A percentile compares a stretch with the other conserved stretches of the same genome.
Evolutionary conservation across 1,140 invertebrate genomes (phyloP).

Genomic region (Ectropis grisescens): DNA sequence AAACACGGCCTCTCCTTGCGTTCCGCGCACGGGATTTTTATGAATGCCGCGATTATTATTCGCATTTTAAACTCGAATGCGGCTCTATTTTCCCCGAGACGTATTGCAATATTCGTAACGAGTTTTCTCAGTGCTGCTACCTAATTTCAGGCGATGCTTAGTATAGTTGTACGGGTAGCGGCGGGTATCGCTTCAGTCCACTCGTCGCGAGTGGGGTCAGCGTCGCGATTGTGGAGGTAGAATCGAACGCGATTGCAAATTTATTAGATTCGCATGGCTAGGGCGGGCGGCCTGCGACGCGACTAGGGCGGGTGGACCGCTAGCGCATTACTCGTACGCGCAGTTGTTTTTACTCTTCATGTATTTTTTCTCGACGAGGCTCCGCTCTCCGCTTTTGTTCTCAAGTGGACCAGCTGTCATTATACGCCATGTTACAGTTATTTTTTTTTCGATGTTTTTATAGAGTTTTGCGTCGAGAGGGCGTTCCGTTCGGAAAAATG

Average conservation of each 20-base stretch:
- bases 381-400: slow-evolving; percentile 67
- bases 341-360: slow-evolving; percentile 66
- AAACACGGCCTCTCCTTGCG: slow-evolving; percentile 62
- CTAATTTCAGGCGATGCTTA: slow-evolving; percentile 53
- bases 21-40: slow-evolving; percentile 66
- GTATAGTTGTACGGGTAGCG: slow-evolving; percentile 17
- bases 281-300: too few relatives aligned
- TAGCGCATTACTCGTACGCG: slow-evolving; percentile 36
- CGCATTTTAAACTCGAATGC: slow-evolving; percentile 68
- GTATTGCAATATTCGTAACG: slow-evolving; percentile 66
- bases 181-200: slow-evolving; percentile 22
- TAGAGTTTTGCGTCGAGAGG: slow-evolving; percentile 66
- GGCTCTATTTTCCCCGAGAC: slow-evolving; percentile 58
- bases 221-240: slow-evolving; percentile 19
- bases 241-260: slow-evolving; percentile 63
- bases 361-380: slow-evolving; percentile 66
- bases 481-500: slow-evolving; percentile 66
- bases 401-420: slow-evolving; percentile 72
- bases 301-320: slow-evolving; percentile 23
- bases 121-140: slow-evolving; percentile 61
- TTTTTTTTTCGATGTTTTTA: slow-evolving; percentile 70
- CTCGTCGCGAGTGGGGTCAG: slow-evolving; percentile 22
- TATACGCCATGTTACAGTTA: slow-evolving; percentile 71
- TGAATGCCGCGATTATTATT: slow-evolving; percentile 67
- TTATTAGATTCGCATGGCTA: slow-evolving; percentile 44